Base-by-base conservation (phyloP, 1,140 invertebrate genomes). In the Drosophila novamexicana region DNA sequence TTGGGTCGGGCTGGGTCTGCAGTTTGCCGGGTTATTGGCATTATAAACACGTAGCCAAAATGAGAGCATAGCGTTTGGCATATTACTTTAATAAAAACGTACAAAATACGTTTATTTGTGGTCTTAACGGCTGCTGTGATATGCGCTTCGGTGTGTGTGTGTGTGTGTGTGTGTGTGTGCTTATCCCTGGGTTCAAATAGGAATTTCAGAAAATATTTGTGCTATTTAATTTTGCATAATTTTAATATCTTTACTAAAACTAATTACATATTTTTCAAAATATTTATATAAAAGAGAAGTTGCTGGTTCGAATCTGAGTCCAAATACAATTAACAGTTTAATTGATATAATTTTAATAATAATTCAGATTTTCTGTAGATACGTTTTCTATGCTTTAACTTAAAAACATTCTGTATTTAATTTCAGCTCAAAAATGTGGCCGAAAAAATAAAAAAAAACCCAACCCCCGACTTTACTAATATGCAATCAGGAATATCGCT, bases 31-130 rank as follows among this genome's bases (percentile, higher is more conserved):
- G 69, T 56, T 81, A 88, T 86, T 86, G 82, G 79, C 83, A 86
- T 88, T 86, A 86, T 86, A 71, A 77, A 77, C 82, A 86, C 83
- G 83, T 86, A 86, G 57, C 45, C 56, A 7, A 57, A 64, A 75
- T 57, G 53, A 57, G 58, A 44, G 53, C 29, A 57, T 18, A 75
- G 39, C 22, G 14, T 29, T 49, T 72, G 69, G 57, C 80, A 79
- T 75, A 71, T 77, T 72, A 22, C 68, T 74, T 64, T 62, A 69
- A 65, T 67, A 75, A 69, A 66, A 79, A 88, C 79, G 56, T 82
- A 64, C 42, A 32, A 88, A 85, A 88, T 88, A 45, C 67, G 79
- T 88, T 85, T 88, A 82, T 85, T 88, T 85, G 83, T 66, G 82
- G 68, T 66, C 67, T 56, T 88, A 82, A 86, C 81, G 61, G 37